These are phyloP conservation scores for Labroides dimidiatus DNA, from an alignment of 2,797 vertebrate species.

Conservation along the genomic window DNA sequence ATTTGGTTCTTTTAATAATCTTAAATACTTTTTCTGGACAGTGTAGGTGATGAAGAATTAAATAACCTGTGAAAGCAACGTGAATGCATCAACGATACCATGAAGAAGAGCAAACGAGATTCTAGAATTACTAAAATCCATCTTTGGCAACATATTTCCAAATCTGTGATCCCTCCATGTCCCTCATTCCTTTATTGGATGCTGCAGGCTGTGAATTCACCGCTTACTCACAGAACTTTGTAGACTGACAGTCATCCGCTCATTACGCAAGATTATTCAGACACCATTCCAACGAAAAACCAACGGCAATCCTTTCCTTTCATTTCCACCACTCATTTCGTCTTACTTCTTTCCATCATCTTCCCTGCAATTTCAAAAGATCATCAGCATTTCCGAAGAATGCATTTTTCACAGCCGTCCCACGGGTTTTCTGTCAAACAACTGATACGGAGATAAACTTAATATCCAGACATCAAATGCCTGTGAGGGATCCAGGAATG, in stretches of 20 bases:
- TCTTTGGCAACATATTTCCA: neutral
- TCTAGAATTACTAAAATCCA: neutral
- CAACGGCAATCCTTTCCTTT: conserved; percentile 29
- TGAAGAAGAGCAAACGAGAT: neutral
- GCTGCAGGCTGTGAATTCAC: neutral
- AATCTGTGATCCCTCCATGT: too few species aligned
- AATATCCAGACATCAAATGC: conserved; percentile 39
- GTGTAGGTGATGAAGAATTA: neutral
- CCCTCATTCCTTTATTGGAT: neutral
- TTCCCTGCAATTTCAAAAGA: conserved; percentile 38
- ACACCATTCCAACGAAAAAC: neutral
- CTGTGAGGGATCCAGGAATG: conserved; percentile 24
- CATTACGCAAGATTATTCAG: neutral
- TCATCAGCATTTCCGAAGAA: conserved; percentile 44
- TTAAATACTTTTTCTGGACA: too few species aligned
- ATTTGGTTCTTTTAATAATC: neutral
- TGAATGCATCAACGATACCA: neutral
- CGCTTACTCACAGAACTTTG: neutral
- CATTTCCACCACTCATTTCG: conserved; percentile 7
- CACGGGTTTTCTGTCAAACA: conserved; percentile 21
- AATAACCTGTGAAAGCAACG: neutral
- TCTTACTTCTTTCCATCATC: neutral
- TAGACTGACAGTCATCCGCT: neutral
- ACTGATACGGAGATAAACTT: conserved; percentile 25
- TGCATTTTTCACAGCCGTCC: conserved; percentile 21